Evolutionary conservation across 2,797 vertebrate genomes (phyloP).

Genomic region (Manis crassicaudata): DNA sequence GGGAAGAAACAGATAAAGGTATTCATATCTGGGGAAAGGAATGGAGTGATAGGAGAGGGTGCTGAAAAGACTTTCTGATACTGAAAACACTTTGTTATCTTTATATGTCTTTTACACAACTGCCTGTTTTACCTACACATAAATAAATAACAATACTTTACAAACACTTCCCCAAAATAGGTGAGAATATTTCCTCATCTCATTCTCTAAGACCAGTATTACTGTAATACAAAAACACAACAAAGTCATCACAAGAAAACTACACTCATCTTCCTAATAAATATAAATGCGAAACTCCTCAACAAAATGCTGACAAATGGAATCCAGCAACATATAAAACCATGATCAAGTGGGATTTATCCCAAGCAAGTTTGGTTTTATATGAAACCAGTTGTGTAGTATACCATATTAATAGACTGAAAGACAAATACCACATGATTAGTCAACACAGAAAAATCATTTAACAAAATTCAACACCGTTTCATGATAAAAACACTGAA

Average conservation of each 20-base stretch:
- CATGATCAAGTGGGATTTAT: not conserved
- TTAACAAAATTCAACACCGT: not conserved
- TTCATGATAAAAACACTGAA: not conserved
- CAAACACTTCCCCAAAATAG: not conserved
- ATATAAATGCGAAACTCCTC: not conserved
- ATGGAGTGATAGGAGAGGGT: not conserved
- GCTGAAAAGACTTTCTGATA: not conserved
- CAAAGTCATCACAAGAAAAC: not conserved
- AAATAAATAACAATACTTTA: not conserved
- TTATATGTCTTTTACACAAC: not conserved
- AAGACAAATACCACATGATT: not conserved
- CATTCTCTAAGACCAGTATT: not conserved
- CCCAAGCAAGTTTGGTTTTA: not conserved
- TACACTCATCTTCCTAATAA: not conserved
- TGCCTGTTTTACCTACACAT: slow-evolving; percentile 1
- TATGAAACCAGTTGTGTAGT: not conserved
- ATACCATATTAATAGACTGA: not conserved
- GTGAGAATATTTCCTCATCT: not conserved
- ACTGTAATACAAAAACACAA: not conserved
- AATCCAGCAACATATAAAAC: not conserved
- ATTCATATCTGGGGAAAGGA: not conserved
- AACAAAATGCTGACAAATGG: not conserved
- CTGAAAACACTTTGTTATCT: not conserved
- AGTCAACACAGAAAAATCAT: not conserved
- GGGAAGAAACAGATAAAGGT: not conserved